Base-by-base conservation (phyloP, 2,888 invertebrate genomes). In the Carpatolechia fugitivella region DNA sequence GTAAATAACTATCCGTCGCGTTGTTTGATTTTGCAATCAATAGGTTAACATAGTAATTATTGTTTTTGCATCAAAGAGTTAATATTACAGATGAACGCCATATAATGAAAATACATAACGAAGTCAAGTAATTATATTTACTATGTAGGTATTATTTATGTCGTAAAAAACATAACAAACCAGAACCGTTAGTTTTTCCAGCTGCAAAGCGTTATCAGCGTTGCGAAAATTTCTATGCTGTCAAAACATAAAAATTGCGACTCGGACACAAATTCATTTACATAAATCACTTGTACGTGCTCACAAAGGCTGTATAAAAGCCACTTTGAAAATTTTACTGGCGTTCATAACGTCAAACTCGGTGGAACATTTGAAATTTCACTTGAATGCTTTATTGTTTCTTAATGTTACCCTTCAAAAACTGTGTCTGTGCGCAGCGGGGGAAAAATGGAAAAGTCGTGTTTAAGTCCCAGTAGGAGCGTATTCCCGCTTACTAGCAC, bases 361-460 rank as follows among this genome's bases (percentile, higher is more conserved):
- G 16, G 29, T 18, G 48, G 53, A 58, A 55, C 55, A 40, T 54
- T 58, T 56, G 47, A 74, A 74, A 75, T 70, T 77, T 74, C 70
- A 66, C 72, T 71, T 63, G 68, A 76, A 77, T 78, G 74, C 78
- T 79, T 77, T 79, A 77, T 76, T 74, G 74, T 71, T 74, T 69
- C 63, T 69, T 74, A 73, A 76, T 74, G 71, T 73, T 73, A 74
- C 69, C 70, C 72, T 68, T 68, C 62, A 62, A 63, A 68, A 69
- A 62, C 61, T 62, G 64, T 65, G 60, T 61, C 63, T 60, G 56
- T 56, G 57, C 64, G 46, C 65, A 60, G 63, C 65, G 66, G 63
- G 68, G 60, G 69, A 70, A 73, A 70, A 84, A 85, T 85, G 80
- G 82, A 80, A 82, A 80, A 82, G 74, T 75, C 82, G 69, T 84